phyloP scores from a whole-genome alignment of 2,888 invertebrate species.

The Diabrotica balteata region DNA sequence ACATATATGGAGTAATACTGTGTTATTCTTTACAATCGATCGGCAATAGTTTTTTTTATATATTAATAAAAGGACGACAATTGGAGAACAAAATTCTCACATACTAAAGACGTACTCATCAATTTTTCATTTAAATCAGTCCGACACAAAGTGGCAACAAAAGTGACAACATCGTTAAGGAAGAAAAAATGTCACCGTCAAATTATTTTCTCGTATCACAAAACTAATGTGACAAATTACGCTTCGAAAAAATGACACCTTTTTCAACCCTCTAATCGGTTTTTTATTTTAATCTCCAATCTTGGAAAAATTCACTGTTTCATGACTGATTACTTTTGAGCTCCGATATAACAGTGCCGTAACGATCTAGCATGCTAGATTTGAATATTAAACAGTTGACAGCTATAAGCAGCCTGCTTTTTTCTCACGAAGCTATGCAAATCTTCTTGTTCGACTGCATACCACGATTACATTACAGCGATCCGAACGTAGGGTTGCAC shows the following conservation, averaged over 20 bases:
- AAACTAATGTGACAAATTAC: conserved; percentile 50
- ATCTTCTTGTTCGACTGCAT: conserved; percentile 37
- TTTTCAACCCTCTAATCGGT: conserved; percentile 45
- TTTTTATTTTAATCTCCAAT: conserved; percentile 49
- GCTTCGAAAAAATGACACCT: conserved; percentile 35
- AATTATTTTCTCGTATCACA: conserved; percentile 49
- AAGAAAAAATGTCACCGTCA: conserved; percentile 46
- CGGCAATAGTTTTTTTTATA: no score
- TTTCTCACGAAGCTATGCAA: conserved; percentile 56
- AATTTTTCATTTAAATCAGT: conserved; percentile 33
- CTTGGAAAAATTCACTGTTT: conserved; percentile 38
- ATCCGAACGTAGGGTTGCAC: conserved; percentile 5
- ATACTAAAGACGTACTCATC: conserved; percentile 26
- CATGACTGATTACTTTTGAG: conserved; percentile 48
- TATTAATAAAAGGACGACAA: no score
- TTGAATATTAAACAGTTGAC: conserved; percentile 48
- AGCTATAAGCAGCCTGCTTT: conserved; percentile 50
- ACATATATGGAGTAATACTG: no score
- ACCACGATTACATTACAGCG: conserved; percentile 37
- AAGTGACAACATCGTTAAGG: conserved; percentile 27
- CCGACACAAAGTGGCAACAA: conserved; percentile 27
- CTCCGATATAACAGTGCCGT: conserved; percentile 41
- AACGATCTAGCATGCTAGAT: conserved; percentile 41
- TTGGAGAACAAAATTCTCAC: conserved; percentile 29
- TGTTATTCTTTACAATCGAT: no score